Evolutionary conservation across 1,140 invertebrate species (phyloP).

Genomic region (Panagrolaimus sp.): DNA sequence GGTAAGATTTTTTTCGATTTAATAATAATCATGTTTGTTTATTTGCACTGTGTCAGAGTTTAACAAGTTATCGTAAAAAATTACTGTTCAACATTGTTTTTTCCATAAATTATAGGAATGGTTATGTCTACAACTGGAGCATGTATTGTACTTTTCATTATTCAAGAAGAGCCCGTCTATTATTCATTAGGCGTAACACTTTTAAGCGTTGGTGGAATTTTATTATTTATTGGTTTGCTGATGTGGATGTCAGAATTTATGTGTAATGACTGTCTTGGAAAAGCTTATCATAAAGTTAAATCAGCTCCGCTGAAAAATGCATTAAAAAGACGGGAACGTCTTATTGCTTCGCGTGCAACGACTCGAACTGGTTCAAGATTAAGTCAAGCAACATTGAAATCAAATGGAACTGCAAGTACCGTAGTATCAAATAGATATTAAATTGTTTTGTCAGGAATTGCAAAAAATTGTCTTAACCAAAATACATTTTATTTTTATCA

Average conservation of each 20-base stretch:
- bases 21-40: too few relatives aligned
- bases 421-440: slow-evolving; percentile 10
- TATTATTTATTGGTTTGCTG: slow-evolving; percentile 32
- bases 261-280: slow-evolving; percentile 32
- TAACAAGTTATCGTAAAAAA: too few relatives aligned
- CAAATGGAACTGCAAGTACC: neutral
- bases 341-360: slow-evolving; percentile 1
- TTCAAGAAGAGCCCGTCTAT: slow-evolving; percentile 34
- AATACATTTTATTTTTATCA: too few relatives aligned
- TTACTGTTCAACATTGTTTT: too few relatives aligned
- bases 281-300: slow-evolving; percentile 32
- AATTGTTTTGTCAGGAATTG: neutral
- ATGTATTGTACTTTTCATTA: slow-evolving; percentile 37
- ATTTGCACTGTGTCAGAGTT: too few relatives aligned
- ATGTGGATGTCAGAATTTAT: slow-evolving; percentile 36
- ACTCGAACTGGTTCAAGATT: slow-evolving; percentile 1
- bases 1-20: slow-evolving; percentile 19
- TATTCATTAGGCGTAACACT: slow-evolving; percentile 34
- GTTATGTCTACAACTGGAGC: slow-evolving; percentile 30
- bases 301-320: slow-evolving; percentile 42
- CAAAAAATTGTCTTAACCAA: too few relatives aligned
- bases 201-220: slow-evolving; percentile 24
- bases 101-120: slow-evolving; percentile 20
- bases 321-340: slow-evolving; percentile 26
- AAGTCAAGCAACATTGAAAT: neutral